Conservation (phyloP, 2,113 vertebrate species). For the Cettia cetti region DNA sequence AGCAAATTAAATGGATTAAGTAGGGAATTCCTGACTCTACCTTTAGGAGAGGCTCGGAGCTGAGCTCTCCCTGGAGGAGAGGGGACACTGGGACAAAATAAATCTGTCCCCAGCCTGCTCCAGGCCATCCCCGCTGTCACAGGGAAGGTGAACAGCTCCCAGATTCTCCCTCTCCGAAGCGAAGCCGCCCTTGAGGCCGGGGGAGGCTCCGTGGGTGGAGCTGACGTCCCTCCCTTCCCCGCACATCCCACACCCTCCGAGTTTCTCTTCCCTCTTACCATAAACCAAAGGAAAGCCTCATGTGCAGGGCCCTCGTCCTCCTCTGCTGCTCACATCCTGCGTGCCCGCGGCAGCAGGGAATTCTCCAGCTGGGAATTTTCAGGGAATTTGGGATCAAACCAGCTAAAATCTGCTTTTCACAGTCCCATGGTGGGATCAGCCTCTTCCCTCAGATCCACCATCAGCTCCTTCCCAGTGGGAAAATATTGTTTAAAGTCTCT, state of each 20-base stretch:
- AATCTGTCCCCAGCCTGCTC: not conserved
- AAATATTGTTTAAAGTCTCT: not conserved
- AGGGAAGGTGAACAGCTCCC: not conserved
- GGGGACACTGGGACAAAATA: not conserved
- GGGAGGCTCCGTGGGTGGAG: not conserved
- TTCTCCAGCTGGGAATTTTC: not conserved
- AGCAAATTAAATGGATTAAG: not conserved
- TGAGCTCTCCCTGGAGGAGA: fast-evolving
- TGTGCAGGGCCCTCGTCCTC: not conserved
- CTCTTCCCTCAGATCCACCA: not conserved
- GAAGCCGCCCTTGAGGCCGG: fast-evolving
- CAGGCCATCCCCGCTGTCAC: not conserved
- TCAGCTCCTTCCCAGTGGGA: not conserved
- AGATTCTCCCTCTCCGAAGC: too few species aligned
- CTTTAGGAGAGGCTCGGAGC: not conserved
- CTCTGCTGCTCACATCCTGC: not conserved
- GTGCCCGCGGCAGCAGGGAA: not conserved
- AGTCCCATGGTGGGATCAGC: fast-evolving
- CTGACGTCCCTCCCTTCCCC: not conserved
- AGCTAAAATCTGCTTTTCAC: not conserved
- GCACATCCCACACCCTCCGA: not conserved
- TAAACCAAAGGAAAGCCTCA: not conserved
- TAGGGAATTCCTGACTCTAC: not conserved
- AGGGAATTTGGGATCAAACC: not conserved
- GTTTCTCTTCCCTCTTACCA: constrained; percentile 57